Evolutionary conservation across 1,140 invertebrate species (phyloP).

Genomic region (Drosophila insularis): DNA sequence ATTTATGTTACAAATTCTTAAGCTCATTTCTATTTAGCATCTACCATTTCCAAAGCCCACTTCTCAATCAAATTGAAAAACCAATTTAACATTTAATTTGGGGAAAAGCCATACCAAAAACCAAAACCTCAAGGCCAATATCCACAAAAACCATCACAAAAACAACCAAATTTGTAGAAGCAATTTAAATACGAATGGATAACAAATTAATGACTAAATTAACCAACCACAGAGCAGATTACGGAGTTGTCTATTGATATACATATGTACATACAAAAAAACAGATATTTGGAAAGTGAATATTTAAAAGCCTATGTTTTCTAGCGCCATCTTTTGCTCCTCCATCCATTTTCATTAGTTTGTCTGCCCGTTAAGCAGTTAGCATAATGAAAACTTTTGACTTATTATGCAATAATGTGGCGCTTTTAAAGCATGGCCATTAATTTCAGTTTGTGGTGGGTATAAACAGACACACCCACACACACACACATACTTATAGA

Average conservation of each 20-base stretch:
- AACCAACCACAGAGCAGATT: constrained; percentile 3
- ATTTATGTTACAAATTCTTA: neutral
- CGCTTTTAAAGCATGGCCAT: constrained; percentile 1
- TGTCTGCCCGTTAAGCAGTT: neutral
- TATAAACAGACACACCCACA: neutral
- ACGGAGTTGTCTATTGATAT: neutral
- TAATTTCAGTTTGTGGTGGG: constrained; percentile 4
- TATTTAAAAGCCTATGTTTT: neutral
- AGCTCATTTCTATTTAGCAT: neutral
- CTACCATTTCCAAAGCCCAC: neutral
- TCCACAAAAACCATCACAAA: neutral
- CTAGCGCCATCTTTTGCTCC: neutral
- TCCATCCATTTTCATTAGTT: constrained; percentile 8
- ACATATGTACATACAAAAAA: too few species aligned
- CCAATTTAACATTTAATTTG: constrained; percentile 10
- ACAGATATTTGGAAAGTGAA: neutral
- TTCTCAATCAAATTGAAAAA: constrained; percentile 9
- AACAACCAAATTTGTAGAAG: neutral
- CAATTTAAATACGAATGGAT: constrained; percentile 6
- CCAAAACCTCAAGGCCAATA: neutral
- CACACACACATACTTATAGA: neutral
- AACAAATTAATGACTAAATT: constrained; percentile 4
- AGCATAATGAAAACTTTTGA: constrained; percentile 14
- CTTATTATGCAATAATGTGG: constrained; percentile 17
- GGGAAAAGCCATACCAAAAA: neutral